Percentiles rank a stretch among this genome's conserved stretches.
phyloP scores from a whole-genome alignment of 1,140 invertebrate species.

The Bombus affinis region DNA sequence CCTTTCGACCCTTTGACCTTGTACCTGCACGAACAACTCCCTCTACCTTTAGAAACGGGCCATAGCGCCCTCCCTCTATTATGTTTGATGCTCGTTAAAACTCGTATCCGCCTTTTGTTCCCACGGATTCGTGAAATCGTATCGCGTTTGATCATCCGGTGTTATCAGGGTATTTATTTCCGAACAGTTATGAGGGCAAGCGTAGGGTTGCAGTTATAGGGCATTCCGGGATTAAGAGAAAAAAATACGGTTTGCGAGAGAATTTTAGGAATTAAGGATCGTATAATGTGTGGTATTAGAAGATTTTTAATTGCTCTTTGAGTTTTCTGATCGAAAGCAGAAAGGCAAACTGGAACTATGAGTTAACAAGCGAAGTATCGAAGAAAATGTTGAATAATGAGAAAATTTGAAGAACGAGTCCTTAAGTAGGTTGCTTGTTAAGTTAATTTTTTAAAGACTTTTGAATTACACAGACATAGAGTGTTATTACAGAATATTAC shows the following conservation, averaged over 20 bases:
- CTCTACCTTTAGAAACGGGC: neutral
- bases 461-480: neutral
- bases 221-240: neutral
- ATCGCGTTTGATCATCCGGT: neutral
- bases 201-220: too few relatives aligned
- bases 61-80: too few relatives aligned
- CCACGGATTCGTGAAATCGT: neutral
- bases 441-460: neutral
- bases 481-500: too few relatives aligned
- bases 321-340: too few relatives aligned
- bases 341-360: too few relatives aligned
- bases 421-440: neutral
- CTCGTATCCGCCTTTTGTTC: neutral
- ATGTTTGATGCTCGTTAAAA: neutral
- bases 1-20: constrained; percentile 30
- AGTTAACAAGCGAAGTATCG: neutral
- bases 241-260: too few relatives aligned
- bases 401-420: neutral
- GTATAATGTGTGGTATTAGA: too few relatives aligned
- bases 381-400: neutral
- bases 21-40: neutral
- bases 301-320: too few relatives aligned
- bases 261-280: too few relatives aligned
- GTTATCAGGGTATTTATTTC: neutral
- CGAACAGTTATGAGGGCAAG: neutral